These are phyloP conservation scores for Helobdella robusta DNA, from an alignment of 2,888 invertebrate species.

Conservation along the genomic window DNA sequence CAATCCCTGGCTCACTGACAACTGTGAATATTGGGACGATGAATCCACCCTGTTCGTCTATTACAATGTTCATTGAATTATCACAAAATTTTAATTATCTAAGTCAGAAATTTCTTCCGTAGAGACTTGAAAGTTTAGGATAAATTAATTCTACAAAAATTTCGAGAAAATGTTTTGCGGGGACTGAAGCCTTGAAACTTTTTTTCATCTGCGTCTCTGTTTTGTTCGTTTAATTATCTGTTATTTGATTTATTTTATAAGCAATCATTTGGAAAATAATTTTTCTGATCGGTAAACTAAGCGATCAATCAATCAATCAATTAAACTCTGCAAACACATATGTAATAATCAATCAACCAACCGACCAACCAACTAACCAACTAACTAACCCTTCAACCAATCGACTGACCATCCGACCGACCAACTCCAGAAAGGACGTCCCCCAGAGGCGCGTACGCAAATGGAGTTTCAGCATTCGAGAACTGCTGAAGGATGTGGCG, in stretches of 20 bases:
- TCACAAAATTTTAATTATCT: not conserved
- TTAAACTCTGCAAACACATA: no score
- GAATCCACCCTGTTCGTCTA: slow-evolving; percentile 74
- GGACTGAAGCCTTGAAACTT: no score
- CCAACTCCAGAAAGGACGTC: slow-evolving; percentile 51
- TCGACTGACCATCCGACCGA: no score
- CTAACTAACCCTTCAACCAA: no score
- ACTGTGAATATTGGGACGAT: slow-evolving; percentile 91
- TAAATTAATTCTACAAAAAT: not conserved
- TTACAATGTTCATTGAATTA: not conserved
- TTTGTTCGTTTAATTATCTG: no score
- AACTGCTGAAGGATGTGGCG: slow-evolving; percentile 80
- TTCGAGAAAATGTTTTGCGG: no score
- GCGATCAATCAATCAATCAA: no score
- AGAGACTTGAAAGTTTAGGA: not conserved
- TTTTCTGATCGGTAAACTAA: not conserved
- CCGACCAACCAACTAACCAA: no score
- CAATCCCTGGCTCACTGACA: slow-evolving; percentile 94
- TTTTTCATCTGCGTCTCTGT: no score
- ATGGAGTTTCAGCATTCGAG: slow-evolving; percentile 93
- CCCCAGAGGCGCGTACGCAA: slow-evolving; percentile 78
- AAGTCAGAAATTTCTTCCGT: not conserved
- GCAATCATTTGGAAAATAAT: no score
- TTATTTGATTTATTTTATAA: no score
- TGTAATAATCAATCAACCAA: no score